Base-by-base conservation (phyloP, 2,113 vertebrate species). In the Daphoenositta chrysoptera region DNA sequence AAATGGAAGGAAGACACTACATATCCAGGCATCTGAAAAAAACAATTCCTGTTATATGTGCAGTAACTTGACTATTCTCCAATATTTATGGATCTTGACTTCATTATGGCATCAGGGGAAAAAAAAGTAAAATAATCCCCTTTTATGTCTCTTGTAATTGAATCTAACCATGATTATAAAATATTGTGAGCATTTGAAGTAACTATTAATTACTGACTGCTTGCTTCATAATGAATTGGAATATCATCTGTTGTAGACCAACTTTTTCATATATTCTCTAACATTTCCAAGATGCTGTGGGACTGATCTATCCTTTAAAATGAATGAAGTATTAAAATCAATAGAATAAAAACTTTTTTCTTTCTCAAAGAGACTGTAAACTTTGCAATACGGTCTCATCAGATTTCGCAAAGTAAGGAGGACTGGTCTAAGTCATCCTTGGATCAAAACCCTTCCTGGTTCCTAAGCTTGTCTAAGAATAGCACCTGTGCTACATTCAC, bases 141-240 rank as follows among this genome's bases (percentile, higher is more conserved):
- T 96, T 96, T 95, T 97, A 96, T 54, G 92, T 97, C 88, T 68
- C 13, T 91, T 86, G 79, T 94, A 96, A 98, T 94, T 97, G 96
- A 97, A 97, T 97, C 91, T 93, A 95, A 96, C 76, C 85, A 91
- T 48, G 54, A 94, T 94, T 95, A 96, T 97, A 97, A 98, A 94
- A 97, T 83, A 96, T 35, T 96, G 80, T 82, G 89, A 91, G 89
- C 70, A 97, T 80, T 86, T 97, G 94, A 96, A 97, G 84, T 87
- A 97, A 92, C 91, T 93, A 96, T 96, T 97, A 97, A 98, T 97
- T 93, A 95, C 54, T 92, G 63, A 94, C 83, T 91, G 35, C 57
- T 93, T 86, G 81, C 81, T 93, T 95, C 92, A 94, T 96, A 97
- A 98, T 97, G 86, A 97, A 97, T 95, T 95, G 85, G 39, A 96